These are phyloP conservation scores for Elaphurus davidianus DNA, from an alignment of 2,113 vertebrate species.

Conservation along the genomic window DNA sequence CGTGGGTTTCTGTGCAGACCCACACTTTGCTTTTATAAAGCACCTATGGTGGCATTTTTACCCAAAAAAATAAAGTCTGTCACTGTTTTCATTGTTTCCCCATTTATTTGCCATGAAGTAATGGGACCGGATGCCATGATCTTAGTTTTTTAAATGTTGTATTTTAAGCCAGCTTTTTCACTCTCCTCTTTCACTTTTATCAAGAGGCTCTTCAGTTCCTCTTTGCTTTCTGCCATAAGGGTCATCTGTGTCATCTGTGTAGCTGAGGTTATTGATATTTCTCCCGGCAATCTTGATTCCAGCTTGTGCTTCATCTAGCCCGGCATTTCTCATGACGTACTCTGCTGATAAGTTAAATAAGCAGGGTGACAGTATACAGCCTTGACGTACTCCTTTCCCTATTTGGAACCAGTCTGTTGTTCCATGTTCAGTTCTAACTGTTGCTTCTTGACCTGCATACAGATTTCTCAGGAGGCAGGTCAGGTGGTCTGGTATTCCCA, in stretches of 20 bases:
- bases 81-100: neutral
- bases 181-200: neutral
- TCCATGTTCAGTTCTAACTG: neutral
- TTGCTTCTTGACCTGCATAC: neutral
- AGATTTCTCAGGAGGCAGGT: neutral
- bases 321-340: neutral
- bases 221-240: neutral
- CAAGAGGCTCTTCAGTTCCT: neutral
- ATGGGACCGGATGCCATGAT: neutral
- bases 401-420: neutral
- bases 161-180: neutral
- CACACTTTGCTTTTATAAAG: neutral
- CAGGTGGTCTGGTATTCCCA: neutral
- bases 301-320: neutral
- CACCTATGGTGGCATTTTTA: neutral
- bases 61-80: neutral
- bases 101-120: neutral
- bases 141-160: neutral
- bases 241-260: neutral
- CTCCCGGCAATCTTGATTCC: neutral
- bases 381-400: neutral
- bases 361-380: neutral
- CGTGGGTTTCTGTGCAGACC: neutral
- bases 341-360: neutral
- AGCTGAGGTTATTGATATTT: neutral